Percentiles rank a stretch among this genome's conserved stretches.
These are phyloP conservation scores for Schizaphis graminum DNA, from an alignment of 2,888 invertebrate genomes.

Conservation along the genomic window DNA sequence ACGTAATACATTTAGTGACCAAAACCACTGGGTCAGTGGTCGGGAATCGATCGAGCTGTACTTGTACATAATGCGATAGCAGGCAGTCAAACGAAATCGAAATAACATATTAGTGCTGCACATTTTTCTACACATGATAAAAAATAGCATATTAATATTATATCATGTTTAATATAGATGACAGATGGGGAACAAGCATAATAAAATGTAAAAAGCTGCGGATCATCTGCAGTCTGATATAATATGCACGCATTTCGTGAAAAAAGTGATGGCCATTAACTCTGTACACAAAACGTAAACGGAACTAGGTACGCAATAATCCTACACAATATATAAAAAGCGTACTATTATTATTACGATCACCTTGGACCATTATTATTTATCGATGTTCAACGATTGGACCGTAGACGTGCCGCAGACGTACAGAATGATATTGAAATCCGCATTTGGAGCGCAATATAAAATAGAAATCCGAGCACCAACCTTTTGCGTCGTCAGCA, in stretches of 20 bases:
- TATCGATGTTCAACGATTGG: background rate
- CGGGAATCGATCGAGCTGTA: background rate
- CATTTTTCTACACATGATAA: background rate
- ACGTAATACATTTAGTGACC: background rate
- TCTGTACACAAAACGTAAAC: background rate
- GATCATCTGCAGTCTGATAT: background rate
- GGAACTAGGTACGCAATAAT: background rate
- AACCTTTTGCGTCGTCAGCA: background rate
- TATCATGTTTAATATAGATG: background rate
- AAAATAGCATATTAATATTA: background rate
- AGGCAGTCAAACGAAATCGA: background rate
- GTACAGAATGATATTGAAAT: background rate
- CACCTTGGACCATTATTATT: background rate
- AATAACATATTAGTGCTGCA: background rate
- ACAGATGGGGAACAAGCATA: background rate
- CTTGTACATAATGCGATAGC: background rate
- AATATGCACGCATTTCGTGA: background rate
- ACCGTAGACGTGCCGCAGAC: background rate
- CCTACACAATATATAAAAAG: background rate
- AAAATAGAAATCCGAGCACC: background rate
- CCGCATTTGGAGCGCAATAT: background rate
- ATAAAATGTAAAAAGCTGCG: background rate
- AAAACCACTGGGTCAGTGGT: background rate
- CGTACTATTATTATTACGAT: background rate
- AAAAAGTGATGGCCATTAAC: background rate